Evolutionary conservation across 2,113 vertebrate genomes (phyloP).

Genomic region (Smithornis capensis): DNA sequence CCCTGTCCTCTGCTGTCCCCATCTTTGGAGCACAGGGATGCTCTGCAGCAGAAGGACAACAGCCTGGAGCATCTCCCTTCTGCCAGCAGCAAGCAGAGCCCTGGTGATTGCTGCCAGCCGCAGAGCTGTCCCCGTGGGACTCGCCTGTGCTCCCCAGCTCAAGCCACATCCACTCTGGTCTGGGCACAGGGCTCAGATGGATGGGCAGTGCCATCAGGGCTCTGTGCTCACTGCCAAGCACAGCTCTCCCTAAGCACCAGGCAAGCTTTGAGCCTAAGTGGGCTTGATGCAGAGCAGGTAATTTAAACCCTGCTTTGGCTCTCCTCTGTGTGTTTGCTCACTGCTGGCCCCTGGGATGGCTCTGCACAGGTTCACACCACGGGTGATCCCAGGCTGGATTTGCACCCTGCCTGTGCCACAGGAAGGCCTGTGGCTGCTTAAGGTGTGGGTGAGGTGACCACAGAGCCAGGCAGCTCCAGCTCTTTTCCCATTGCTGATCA

Average conservation of each 20-base stretch:
- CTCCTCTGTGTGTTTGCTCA: accelerated
- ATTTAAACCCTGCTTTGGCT: neutral
- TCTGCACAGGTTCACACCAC: neutral
- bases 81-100: neutral
- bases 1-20: neutral
- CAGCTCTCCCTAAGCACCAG: neutral
- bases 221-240: neutral
- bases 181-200: neutral
- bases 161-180: neutral
- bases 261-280: neutral
- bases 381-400: neutral
- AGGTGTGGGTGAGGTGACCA: neutral
- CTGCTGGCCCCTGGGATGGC: neutral
- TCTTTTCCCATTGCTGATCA: neutral
- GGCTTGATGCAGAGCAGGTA: neutral
- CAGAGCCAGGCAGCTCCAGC: accelerated
- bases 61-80: neutral
- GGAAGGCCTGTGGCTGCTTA: neutral
- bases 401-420: accelerated
- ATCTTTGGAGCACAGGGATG: neutral
- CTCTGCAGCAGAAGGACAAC: neutral
- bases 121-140: neutral
- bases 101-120: neutral
- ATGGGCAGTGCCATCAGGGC: neutral
- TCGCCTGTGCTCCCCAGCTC: neutral